Conservation (phyloP, 2,113 vertebrate genomes). For the Miniopterus natalensis region DNA sequence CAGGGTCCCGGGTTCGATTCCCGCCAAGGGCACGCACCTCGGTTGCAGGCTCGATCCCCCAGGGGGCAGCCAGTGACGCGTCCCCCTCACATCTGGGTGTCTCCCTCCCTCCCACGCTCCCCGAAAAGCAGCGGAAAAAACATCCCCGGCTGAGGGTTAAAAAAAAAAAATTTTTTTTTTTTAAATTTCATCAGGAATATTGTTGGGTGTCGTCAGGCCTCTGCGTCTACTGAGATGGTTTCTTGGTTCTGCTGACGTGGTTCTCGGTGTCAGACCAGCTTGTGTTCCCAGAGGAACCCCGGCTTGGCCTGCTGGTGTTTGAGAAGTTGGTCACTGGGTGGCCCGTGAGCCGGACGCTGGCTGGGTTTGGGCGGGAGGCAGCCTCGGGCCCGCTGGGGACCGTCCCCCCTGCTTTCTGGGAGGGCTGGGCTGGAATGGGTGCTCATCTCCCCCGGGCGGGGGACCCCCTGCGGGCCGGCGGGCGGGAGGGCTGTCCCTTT, state of each 20-base stretch:
- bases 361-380: background rate
- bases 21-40: too few species aligned
- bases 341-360: background rate
- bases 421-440: background rate
- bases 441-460: too few species aligned
- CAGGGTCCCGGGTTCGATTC: too few species aligned
- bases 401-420: background rate
- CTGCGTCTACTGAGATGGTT: background rate
- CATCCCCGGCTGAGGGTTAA: too few species aligned
- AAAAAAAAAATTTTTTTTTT: too few species aligned
- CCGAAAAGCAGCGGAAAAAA: too few species aligned
- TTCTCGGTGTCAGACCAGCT: too few species aligned
- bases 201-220: background rate
- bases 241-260: background rate
- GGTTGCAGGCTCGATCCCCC: too few species aligned
- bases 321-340: background rate
- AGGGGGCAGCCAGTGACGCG: too few species aligned
- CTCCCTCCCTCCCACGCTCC: too few species aligned
- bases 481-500: background rate
- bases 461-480: background rate
- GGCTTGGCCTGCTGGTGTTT: background rate
- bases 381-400: background rate
- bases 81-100: too few species aligned
- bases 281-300: background rate
- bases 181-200: too few species aligned